Percentiles rank a stretch among this genome's conserved stretches.
phyloP scores from a whole-genome alignment of 2,797 vertebrate genomes.

The Ceryle rudis region DNA sequence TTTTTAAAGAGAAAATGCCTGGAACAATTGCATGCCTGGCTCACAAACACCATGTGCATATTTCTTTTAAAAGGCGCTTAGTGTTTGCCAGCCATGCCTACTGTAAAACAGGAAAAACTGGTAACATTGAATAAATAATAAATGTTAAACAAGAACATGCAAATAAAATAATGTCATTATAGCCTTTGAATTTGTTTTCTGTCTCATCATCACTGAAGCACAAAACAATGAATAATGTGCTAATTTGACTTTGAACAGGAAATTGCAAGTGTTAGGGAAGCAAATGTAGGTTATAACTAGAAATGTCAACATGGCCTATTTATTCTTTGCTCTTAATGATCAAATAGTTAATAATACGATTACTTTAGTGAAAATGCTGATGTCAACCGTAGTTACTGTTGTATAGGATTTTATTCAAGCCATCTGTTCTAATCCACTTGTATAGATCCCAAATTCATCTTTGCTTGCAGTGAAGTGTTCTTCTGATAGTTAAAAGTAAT shows the following conservation, averaged over 20 bases:
- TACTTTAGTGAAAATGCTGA: background rate
- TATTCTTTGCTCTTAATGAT: background rate
- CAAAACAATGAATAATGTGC: background rate
- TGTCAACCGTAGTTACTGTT: background rate
- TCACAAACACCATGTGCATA: background rate
- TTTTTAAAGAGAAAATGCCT: background rate
- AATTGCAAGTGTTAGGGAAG: background rate
- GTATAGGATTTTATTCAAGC: conserved; percentile 10
- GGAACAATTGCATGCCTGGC: background rate
- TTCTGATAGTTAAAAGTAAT: conserved; percentile 26
- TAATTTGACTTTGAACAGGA: background rate
- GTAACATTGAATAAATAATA: conserved; percentile 17
- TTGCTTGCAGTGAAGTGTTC: background rate
- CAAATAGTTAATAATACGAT: background rate
- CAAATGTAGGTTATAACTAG: background rate
- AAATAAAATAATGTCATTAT: background rate
- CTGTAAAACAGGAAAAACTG: background rate
- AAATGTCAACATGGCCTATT: background rate
- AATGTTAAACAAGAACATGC: background rate
- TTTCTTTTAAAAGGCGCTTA: conserved; percentile 24
- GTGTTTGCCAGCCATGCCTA: background rate
- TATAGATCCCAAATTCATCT: background rate
- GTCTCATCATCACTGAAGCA: background rate
- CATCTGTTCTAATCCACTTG: background rate
- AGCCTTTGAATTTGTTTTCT: background rate